A percentile compares a stretch with the other conserved stretches of the same genome.
These are phyloP conservation scores for Drosophila engyochracea DNA, from an alignment of 2,888 invertebrate species.

Conservation along the genomic window DNA sequence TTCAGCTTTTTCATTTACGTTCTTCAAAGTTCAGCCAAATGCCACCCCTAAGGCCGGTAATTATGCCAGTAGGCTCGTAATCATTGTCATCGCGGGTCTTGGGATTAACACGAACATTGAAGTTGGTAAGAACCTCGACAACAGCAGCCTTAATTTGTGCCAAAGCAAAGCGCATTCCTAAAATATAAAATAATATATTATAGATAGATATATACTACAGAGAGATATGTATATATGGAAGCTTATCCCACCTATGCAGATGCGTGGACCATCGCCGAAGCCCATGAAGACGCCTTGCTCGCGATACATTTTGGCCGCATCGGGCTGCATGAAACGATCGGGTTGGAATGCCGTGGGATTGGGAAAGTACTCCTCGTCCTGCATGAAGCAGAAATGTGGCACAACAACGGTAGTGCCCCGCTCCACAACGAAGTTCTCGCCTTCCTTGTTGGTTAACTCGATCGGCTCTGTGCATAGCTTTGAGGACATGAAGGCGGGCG, in stretches of 20 bases:
- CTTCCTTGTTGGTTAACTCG: slow-evolving; percentile 73
- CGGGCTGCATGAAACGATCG: slow-evolving; percentile 80
- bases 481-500: slow-evolving; percentile 65
- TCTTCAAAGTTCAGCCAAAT: slow-evolving; percentile 79
- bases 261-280: slow-evolving; percentile 84
- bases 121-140: slow-evolving; percentile 81
- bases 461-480: slow-evolving; percentile 78
- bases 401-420: slow-evolving; percentile 66
- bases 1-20: slow-evolving; percentile 21
- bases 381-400: slow-evolving; percentile 73
- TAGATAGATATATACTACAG: not conserved
- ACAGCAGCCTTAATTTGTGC: slow-evolving; percentile 82
- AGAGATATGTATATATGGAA: too few species aligned
- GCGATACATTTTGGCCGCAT: slow-evolving; percentile 74
- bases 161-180: slow-evolving; percentile 84
- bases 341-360: slow-evolving; percentile 79
- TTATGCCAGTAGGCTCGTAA: slow-evolving; percentile 69
- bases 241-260: slow-evolving; percentile 76
- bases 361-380: slow-evolving; percentile 76
- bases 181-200: not conserved
- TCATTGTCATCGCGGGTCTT: slow-evolving; percentile 80
- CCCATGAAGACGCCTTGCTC: slow-evolving; percentile 79
- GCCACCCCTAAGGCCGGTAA: slow-evolving; percentile 73
- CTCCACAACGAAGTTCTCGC: slow-evolving; percentile 63
- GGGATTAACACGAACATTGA: slow-evolving; percentile 78